Evolutionary conservation across 2,888 invertebrate genomes (phyloP).

Genomic region (Chelonus formosanus): DNA sequence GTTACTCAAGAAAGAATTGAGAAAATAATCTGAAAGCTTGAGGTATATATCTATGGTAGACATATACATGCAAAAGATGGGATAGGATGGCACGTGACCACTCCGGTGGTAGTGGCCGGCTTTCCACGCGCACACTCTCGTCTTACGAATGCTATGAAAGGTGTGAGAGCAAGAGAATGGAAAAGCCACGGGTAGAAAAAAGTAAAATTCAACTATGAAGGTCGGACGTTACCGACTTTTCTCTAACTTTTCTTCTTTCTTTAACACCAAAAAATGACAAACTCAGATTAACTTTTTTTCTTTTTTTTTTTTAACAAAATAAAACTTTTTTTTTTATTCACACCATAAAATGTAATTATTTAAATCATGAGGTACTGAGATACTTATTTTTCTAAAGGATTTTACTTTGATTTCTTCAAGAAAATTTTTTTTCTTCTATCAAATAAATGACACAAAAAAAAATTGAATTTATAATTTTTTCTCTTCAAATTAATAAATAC

Average conservation of each 20-base stretch:
- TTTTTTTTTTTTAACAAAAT: neutral
- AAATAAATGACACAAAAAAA: no score
- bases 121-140: slow-evolving; percentile 17
- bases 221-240: slow-evolving; percentile 38
- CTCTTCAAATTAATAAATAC: no score
- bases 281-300: slow-evolving; percentile 19
- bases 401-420: no score
- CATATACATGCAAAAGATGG: slow-evolving; percentile 1
- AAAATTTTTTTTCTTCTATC: no score
- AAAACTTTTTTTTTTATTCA: no score
- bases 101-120: slow-evolving; percentile 1
- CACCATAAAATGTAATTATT: no score
- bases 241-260: slow-evolving; percentile 33
- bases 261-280: slow-evolving; percentile 10
- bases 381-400: no score
- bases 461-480: no score
- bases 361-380: no score
- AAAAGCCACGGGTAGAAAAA: slow-evolving; percentile 39
- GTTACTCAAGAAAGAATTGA: slow-evolving; percentile 62
- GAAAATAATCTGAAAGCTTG: slow-evolving; percentile 58
- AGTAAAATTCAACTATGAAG: slow-evolving; percentile 38
- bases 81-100: neutral
- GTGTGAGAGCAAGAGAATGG: slow-evolving; percentile 38
- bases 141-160: neutral
- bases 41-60: slow-evolving; percentile 1